Evolutionary conservation across 2,888 invertebrate genomes (phyloP), one percentile per base, ranked within the genome.

Genomic region (Lampropteryx suffumata): DNA sequence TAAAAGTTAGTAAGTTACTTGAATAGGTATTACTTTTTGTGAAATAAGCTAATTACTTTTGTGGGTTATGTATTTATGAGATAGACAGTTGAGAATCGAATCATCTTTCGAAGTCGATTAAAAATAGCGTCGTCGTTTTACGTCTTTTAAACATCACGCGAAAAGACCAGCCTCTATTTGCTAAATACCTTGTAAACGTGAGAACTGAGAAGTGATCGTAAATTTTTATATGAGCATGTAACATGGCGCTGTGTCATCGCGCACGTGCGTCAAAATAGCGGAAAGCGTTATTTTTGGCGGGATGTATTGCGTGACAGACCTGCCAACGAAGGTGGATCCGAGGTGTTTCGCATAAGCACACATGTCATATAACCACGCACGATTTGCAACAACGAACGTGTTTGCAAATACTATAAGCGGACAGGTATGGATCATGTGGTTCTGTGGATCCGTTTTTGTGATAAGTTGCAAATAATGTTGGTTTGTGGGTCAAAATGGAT

Each of bases 161-260:
- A 13, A 29, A 17, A 17, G 17, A 17, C 17, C 17, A 3, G 17
- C 17, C 17, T 17, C 17, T 4, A 17, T 17, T 17, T 17, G 17
- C 17, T 2, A 29, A 29, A 29, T 29, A 11, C 29, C 11, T 29
- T 2, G 4, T 4, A 17, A n/a, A n/a, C n/a, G n/a, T n/a, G n/a
- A n/a, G n/a, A n/a, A n/a, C 11, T 29, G 24, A 1, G 29, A 29
- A 65, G 71, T 71, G 66, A 57, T 80, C 81, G 76, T 83, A 82
- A 83, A 76, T 82, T 82, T 83, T 83, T 82, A 83, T 81, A 77
- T 71, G 71, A 72, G 71, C 74, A 62, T 62, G 71, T 62, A 65
- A 71, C 76, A 75, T 76, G 77, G 73, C 77, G 78, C 67, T 51
- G 65, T 66, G 74, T 66, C 73, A 73, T 76, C 72, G 71, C 63